These are phyloP conservation scores for Lutjanus argentimaculatus DNA, from an alignment of 2,797 vertebrate genomes.

Conservation along the genomic window DNA sequence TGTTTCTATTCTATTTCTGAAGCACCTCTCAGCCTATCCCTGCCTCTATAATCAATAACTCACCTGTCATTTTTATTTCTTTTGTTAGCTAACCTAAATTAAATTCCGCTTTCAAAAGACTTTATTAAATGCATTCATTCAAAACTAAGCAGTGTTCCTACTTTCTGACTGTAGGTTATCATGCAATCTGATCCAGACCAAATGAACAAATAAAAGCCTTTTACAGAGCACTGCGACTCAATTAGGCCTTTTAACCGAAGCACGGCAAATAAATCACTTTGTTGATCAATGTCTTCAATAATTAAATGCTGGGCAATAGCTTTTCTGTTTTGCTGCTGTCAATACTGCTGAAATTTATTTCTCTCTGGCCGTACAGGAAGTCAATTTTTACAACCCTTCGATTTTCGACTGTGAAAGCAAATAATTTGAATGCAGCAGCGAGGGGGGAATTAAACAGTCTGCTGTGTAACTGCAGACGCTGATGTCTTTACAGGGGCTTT, in stretches of 20 bases:
- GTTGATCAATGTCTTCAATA: slow-evolving; percentile 90
- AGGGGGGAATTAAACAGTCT: slow-evolving; percentile 78
- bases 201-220: slow-evolving; percentile 81
- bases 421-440: slow-evolving; percentile 85
- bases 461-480: slow-evolving; percentile 68
- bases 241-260: slow-evolving; percentile 85
- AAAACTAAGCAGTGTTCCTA: slow-evolving; percentile 48
- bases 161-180: slow-evolving; percentile 40
- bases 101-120: slow-evolving; percentile 42
- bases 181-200: slow-evolving; percentile 67
- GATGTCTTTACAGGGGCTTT: slow-evolving; percentile 71
- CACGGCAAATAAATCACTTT: slow-evolving; percentile 87
- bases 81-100: slow-evolving; percentile 25
- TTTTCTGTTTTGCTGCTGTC: slow-evolving; percentile 87
- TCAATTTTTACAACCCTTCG: slow-evolving; percentile 90
- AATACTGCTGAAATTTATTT: slow-evolving; percentile 87
- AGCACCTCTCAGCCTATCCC: not conserved
- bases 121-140: slow-evolving; percentile 42
- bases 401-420: slow-evolving; percentile 91
- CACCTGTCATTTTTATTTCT: slow-evolving; percentile 27
- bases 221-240: slow-evolving; percentile 77
- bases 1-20: slow-evolving; percentile 39
- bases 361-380: slow-evolving; percentile 89
- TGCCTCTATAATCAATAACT: slow-evolving; percentile 18
- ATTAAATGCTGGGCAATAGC: slow-evolving; percentile 92